Base-by-base conservation (phyloP, 64 coral and sea anemone species). In the Montipora efflorescens region DNA sequence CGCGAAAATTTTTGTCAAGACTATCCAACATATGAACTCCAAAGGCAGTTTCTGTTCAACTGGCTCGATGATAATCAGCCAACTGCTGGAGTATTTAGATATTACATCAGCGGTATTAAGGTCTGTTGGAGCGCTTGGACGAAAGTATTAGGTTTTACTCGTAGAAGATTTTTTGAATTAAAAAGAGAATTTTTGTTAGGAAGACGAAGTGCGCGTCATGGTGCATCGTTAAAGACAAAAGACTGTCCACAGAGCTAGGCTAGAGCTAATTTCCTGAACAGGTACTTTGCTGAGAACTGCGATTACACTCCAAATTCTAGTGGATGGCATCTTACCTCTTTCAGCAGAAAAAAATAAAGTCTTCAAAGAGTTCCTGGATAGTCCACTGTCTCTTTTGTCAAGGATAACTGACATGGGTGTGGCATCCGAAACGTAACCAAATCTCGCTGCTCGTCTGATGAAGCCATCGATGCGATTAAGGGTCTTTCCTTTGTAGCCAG, bases 271-370 rank as follows among this genome's bases (percentile, higher is more conserved):
- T 90, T 90, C 3, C 43, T 79, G 9, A 21, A 78, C 7, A 78
- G 74, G 22, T 89, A 89, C 52, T 89, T 89, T 59, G 53, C 52
- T 10, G 87, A 90, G 16, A 90, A 90, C 21, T 90, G 87, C 74
- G 75, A 90, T 19, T 89, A 89, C 28, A 47, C 79, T 53, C 87
- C 74, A 2, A 89, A 53, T 8, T 36, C 50, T 16, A 18, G 44
- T 7, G 7, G 47, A 0, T 79, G 87, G 87, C 87, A 89, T 47
- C 28, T 89, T 1, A 57, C 55, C 4, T 89, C 87, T 18, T 77
- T 14, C 11, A 59, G 19, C 16, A 78, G 75, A 16, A 8, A 11
- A 57, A 57, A 57, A 36, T 36, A 36, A 36, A 36, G 36, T 36
- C 36, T 36, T 36, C 36, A 36, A 36, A 36, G 36, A 36, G 36